Evolutionary conservation across 2,113 vertebrate genomes (phyloP), one percentile per base, ranked within the genome.

Genomic region (Vulpes ferrilata): DNA sequence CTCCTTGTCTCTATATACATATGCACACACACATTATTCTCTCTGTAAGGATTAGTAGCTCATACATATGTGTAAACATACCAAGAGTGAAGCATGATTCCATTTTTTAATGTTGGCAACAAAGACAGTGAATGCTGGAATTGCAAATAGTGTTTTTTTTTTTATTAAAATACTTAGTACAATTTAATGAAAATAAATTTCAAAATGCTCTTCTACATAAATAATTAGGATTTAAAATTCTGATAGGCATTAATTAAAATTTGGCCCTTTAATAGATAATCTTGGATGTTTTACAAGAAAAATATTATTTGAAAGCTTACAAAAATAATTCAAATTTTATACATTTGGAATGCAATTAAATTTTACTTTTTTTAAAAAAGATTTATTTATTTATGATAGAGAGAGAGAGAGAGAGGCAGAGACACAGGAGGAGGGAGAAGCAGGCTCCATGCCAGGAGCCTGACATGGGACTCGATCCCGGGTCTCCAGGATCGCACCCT

Each of bases 181-280:
- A 38, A 35, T 65, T 82, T 76, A 80, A 65, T 65, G 48, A 69
- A 64, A 82, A 85, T 53, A 67, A 25, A 7, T 62, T 59, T 65
- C 17, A 67, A 78, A 78, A 30, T 30, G 43, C 43, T 15, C 11
- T 71, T 78, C 12, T 73, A 57, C 3, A 20, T 62, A 85, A 62
- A 43, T 60, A 57, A 76, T 30, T 84, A 78, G 80, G 5, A 67
- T 74, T 89, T 87, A 85, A 94, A 93, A 74, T 84, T 62, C 67
- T 59, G 43, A 76, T 7, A 69, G 30, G 16, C 48, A 65, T 67
- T 67, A 11, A 55, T 74, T 85, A 73, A 93, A 84, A 62, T 2
- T 11, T 62, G n/a, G 7, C 3, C 1, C 86, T 94, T 85, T 64
- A 32, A 71, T 71, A 27, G 27, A 43, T 25, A 27, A 74, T 55